Percentiles rank a stretch among this genome's conserved stretches.
phyloP scores from a whole-genome alignment of 2,797 vertebrate species.

The Sphaeramia orbicularis region DNA sequence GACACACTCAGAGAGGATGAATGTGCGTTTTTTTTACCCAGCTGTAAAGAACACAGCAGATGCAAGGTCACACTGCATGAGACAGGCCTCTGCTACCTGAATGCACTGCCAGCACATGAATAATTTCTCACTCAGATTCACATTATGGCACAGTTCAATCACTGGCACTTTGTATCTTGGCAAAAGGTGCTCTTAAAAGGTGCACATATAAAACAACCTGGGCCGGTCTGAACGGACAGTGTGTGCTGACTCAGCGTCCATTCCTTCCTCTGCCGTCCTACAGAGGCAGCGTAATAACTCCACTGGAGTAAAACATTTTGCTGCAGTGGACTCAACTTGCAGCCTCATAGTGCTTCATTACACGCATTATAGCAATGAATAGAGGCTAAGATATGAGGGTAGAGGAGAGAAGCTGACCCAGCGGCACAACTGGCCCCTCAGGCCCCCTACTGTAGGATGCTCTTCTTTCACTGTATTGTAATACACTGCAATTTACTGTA shows the following conservation, averaged over 20 bases:
- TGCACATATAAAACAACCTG: slow-evolving; percentile 71
- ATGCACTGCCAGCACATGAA: slow-evolving; percentile 62
- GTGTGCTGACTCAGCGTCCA: slow-evolving; percentile 75
- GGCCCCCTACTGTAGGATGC: slow-evolving; percentile 11
- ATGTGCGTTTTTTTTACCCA: slow-evolving; percentile 1
- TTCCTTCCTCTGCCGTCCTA: slow-evolving; percentile 70
- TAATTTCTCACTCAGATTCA: slow-evolving; percentile 76
- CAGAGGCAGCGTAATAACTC: slow-evolving; percentile 73
- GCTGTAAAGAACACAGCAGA: slow-evolving; percentile 50
- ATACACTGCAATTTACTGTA: slow-evolving; percentile 1
- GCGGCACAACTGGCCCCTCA: slow-evolving; percentile 30
- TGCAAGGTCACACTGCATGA: slow-evolving; percentile 61
- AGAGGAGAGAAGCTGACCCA: slow-evolving; percentile 49
- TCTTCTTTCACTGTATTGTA: slow-evolving; percentile 20
- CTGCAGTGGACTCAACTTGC: slow-evolving; percentile 72
- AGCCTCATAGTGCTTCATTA: slow-evolving; percentile 75
- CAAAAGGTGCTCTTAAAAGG: slow-evolving; percentile 64
- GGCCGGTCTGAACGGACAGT: slow-evolving; percentile 53
- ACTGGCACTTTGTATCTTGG: slow-evolving; percentile 71
- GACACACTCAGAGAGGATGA: neutral
- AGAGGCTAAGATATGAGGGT: slow-evolving; percentile 53
- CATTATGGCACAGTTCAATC: slow-evolving; percentile 73
- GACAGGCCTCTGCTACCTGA: slow-evolving; percentile 46
- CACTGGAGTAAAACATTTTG: slow-evolving; percentile 77
- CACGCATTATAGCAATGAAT: slow-evolving; percentile 70